Evolutionary conservation across 2,888 invertebrate species (phyloP).

Genomic region (Zygaena filipendulae): DNA sequence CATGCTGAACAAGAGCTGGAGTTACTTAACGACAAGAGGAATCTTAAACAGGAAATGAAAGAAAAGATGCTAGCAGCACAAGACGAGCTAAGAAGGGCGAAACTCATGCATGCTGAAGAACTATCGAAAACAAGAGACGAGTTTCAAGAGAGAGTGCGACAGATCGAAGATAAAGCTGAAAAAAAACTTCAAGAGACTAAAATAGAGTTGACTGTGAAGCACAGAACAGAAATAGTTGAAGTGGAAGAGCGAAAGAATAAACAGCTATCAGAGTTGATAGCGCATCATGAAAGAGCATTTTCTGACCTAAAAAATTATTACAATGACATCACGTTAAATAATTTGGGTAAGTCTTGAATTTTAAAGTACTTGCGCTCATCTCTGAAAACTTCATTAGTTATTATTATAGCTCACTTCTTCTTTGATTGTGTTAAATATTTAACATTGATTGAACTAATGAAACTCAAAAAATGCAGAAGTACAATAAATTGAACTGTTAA

Average conservation of each 20-base stretch:
- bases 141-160: conserved; percentile 57
- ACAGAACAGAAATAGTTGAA: conserved; percentile 86
- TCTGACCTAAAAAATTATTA: conserved; percentile 94
- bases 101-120: conserved; percentile 80
- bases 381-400: too few relatives aligned
- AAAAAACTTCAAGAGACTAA: conserved; percentile 79
- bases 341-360: conserved; percentile 70
- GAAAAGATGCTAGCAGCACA: conserved; percentile 77
- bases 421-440: too few relatives aligned
- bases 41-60: conserved; percentile 72
- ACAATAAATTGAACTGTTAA: too few relatives aligned
- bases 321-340: conserved; percentile 93
- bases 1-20: conserved; percentile 81
- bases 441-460: too few relatives aligned
- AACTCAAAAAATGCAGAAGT: too few relatives aligned
- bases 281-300: conserved; percentile 86
- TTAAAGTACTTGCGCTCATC: conserved; percentile 10
- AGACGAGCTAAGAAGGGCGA: conserved; percentile 77
- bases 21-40: conserved; percentile 78
- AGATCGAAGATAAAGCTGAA: conserved; percentile 72
- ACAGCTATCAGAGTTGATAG: conserved; percentile 83
- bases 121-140: conserved; percentile 69
- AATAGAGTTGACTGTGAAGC: conserved; percentile 76
- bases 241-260: conserved; percentile 92
- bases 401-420: too few relatives aligned